Base-by-base conservation (phyloP, 2,888 invertebrate species). In the Capitulum mitella region DNA sequence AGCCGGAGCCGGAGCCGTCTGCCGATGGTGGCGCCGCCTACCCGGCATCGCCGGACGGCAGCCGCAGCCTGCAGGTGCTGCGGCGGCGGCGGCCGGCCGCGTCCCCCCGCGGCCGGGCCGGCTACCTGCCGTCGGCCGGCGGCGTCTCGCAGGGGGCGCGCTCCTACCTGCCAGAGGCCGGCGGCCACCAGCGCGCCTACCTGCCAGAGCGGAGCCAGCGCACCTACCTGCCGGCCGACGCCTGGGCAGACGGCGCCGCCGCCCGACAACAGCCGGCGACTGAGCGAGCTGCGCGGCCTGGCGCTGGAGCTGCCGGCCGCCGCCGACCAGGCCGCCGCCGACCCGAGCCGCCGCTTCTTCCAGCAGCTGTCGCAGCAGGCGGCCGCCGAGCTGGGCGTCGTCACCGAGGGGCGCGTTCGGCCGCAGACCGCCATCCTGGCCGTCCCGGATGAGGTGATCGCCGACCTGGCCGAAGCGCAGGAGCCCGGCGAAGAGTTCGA, bases 11-110 rank as follows among this genome's bases (percentile, higher is more conserved):
- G 5, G 34, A 34, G 34, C 16, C 64, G 6, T 8, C 2, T 5
- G 32, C 16, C 64, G 64, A 70, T 78, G 43, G 76, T 80, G 58
- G 75, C 48, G 54, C 75, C 37, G 78, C 37, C 79, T 29, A 48
- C 64, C 43, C 32, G 51, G 51, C 34, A 2, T 46, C 77, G 29
- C 48, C 79, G 80, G 75, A 37, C 77, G 48, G 61, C 82, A 80
- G 43, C 74, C 79, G 29, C 80, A 61, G 74, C 46, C 80, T 64
- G 54, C 80, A 82, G 74, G 77, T 64, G 76, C 85, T 78, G 85
- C 85, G 58, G 85, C 85, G 77, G 85, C 85, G 78, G 84, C 85
- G 43, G 85, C 85, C 81, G 85, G 85, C 79, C 3, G 64, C 32
- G 32, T 19, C 19, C 14, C 61, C 19, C 1, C 16, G 10, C 29